Evolutionary conservation across 2,113 vertebrate species (phyloP), one percentile per base, ranked within the genome.

Genomic region (Panurus biarmicus): DNA sequence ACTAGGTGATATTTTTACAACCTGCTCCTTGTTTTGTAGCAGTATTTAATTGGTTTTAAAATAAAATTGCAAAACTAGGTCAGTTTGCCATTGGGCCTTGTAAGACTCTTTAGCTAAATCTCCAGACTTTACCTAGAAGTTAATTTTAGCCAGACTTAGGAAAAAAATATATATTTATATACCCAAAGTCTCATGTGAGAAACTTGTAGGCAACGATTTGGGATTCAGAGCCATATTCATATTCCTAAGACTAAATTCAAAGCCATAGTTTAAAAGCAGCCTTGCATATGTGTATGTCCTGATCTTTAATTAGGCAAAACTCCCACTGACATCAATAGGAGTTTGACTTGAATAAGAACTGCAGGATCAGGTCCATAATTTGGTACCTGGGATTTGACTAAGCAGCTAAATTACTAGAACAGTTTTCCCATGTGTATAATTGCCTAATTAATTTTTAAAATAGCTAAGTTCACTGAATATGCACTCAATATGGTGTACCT

Each of bases 391-490:
- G 92, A 97, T 94, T 95, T 97, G 95, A 96, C 94, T 94, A 94
- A 96, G 94, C 72, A 92, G 71, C 91, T 96, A 90, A 96, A 95
- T 91, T 95, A 90, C 86, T 90, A 95, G 80, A 96, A 86, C 94
- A 78, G 65, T 96, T 95, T 97, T 85, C 78, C 84, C 89, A 69
- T 85, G 93, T 95, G 87, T 85, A 94, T 95, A 97, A 96, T 95
- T 95, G 95, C 87, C 92, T 96, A 94, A 94, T 96, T 97, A 95
- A 96, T 97, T 95, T 97, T 97, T 94, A 81, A 97, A 93, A 97
- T 97, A 87, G 85, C 90, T 76, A 87, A 95, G 87, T 94, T 96
- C 82, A 40, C 93, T 75, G 87, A 82, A 75, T 88, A 45, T 74
- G 96, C 89, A 40, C 93, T 75, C 85, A 82, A 75, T 88, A 45